These are phyloP conservation scores for Tipula unca DNA, from an alignment of 2,888 invertebrate species.

Conservation along the genomic window DNA sequence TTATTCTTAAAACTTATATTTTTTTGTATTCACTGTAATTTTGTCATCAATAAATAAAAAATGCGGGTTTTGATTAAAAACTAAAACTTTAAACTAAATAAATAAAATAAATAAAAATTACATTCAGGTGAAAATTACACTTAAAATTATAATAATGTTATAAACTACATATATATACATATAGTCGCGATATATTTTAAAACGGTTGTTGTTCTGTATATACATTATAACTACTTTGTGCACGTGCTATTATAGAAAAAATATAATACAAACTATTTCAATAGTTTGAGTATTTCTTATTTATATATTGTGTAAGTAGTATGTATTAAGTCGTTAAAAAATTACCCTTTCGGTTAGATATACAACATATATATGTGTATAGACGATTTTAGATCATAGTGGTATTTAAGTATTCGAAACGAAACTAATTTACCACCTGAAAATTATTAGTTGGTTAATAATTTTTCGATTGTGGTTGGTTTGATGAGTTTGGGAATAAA, in stretches of 20 bases:
- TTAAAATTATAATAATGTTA: conserved; percentile 1
- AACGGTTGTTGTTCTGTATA: background rate
- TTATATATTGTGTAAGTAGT: background rate
- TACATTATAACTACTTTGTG: background rate
- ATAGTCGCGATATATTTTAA: background rate
- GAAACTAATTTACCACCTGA: background rate
- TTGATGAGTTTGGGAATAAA: background rate
- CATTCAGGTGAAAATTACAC: conserved; percentile 17
- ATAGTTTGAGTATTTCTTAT: background rate
- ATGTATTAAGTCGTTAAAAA: background rate
- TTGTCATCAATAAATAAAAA: conserved; percentile 17
- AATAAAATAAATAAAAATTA: background rate
- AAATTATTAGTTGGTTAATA: background rate
- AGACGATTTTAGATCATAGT: conserved; percentile 4
- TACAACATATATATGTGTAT: background rate
- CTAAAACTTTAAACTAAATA: conserved; percentile 15
- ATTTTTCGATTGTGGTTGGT: background rate
- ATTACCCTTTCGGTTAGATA: background rate
- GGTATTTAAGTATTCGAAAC: background rate
- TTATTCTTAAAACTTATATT: background rate
- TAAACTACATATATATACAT: no score
- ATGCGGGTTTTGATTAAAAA: conserved; percentile 18
- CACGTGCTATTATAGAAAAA: background rate
- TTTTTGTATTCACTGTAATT: background rate
- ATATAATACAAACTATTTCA: background rate